Percentiles rank a stretch among this genome's conserved stretches.
phyloP scores from a whole-genome alignment of 2,113 vertebrate genomes.

The Trogon melanurus region DNA sequence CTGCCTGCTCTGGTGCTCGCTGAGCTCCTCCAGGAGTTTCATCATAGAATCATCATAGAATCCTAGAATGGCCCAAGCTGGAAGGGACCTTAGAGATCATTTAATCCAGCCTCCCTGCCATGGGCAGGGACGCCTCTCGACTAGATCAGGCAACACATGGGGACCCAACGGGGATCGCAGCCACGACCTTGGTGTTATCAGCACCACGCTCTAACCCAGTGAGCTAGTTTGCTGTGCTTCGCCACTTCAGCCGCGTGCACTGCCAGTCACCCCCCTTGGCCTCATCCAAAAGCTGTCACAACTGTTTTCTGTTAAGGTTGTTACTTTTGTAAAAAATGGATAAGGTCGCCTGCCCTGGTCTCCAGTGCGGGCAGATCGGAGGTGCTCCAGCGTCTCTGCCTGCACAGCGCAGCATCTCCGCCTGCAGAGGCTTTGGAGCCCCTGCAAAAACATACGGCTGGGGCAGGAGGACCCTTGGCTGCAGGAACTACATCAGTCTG shows the following conservation, averaged over 20 bases:
- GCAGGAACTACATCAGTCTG: neutral
- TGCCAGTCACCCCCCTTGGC: neutral
- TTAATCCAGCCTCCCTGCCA: too few species aligned
- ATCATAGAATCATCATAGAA: too few species aligned
- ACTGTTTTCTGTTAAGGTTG: too few species aligned
- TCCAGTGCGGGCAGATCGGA: neutral
- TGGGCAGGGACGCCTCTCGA: too few species aligned
- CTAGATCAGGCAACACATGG: too few species aligned
- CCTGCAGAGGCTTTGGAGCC: neutral
- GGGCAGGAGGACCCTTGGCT: neutral
- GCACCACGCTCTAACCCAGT: too few species aligned
- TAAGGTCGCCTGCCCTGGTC: neutral
- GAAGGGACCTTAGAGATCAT: too few species aligned
- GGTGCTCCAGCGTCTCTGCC: neutral
- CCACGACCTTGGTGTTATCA: too few species aligned
- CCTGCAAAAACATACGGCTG: neutral
- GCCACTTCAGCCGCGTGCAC: fast-evolving
- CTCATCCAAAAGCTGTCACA: neutral
- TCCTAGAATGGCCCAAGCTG: too few species aligned
- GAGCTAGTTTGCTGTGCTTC: fast-evolving
- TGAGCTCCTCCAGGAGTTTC: neutral
- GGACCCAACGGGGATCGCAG: too few species aligned
- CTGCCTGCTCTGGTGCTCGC: fast-evolving
- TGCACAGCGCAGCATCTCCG: neutral
- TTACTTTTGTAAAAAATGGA: neutral